phyloP scores from a whole-genome alignment of 2,888 invertebrate species.

The Idaea straminata region DNA sequence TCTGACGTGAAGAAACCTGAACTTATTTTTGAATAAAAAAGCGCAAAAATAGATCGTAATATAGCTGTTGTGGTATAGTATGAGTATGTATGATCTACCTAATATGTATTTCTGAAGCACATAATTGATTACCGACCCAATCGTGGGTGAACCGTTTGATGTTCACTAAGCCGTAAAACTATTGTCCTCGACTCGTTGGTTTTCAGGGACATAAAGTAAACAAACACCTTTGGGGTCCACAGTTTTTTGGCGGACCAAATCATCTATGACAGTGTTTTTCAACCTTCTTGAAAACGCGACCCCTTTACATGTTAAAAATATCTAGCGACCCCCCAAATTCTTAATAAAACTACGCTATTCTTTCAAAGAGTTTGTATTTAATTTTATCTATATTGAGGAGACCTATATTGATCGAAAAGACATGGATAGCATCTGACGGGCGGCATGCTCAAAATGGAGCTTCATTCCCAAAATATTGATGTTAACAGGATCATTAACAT shows the following conservation, averaged over 20 bases:
- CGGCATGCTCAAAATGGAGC: too few relatives aligned
- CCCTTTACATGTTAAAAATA: too few relatives aligned
- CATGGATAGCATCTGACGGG: too few relatives aligned
- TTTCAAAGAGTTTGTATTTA: too few relatives aligned
- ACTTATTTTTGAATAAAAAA: not conserved
- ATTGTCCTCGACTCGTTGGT: conserved; percentile 46
- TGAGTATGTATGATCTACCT: not conserved
- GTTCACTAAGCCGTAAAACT: conserved; percentile 56
- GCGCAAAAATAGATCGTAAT: not conserved
- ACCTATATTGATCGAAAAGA: too few relatives aligned
- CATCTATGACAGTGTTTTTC: too few relatives aligned
- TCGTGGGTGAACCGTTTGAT: conserved; percentile 66
- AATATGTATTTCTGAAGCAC: conserved; percentile 30
- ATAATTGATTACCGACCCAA: conserved; percentile 51
- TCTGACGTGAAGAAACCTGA: not conserved
- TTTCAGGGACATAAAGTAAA: conserved; percentile 50
- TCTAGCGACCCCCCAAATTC: too few relatives aligned
- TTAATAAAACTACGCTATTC: too few relatives aligned
- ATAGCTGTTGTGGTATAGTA: not conserved
- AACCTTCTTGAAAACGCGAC: too few relatives aligned
- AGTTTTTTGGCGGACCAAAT: not conserved
- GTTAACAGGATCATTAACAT: too few relatives aligned
- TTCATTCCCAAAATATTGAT: too few relatives aligned
- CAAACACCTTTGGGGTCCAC: not conserved
- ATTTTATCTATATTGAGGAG: too few relatives aligned